Evolutionary conservation across 2,113 vertebrate species (phyloP), one percentile per base, ranked within the genome.

Genomic region (Synodontis membranacea): DNA sequence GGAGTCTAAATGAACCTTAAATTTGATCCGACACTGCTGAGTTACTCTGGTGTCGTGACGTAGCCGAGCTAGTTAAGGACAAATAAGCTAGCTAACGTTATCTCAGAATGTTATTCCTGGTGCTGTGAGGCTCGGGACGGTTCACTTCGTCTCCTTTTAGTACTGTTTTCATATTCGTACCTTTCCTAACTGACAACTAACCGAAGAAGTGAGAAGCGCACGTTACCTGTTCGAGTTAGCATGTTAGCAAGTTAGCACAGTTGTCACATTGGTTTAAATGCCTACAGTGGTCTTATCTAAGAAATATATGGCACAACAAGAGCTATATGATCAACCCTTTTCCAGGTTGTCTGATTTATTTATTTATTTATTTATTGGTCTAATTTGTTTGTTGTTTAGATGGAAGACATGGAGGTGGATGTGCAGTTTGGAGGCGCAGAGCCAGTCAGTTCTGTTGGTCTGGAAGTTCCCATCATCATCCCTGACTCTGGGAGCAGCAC

Each of bases 401-500:
- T 98, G 86, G 97, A 98, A 91, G 94, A 95, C 58, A 97, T 98
- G 96, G 96, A 97, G 76, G 92, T 95, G 56, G 96, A 97, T 84
- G 80, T 94, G 62, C 92, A 93, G 0, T 10, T 84, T 0, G 91
- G 56, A 1, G 79, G 79, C 39, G 74, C 6, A 31, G 87, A 80
- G 37, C 37, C 60, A 72, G 3, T 50, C n/a, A 14, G 52, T 8
- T 75, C 78, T 0, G 86, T 85, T 48, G 72, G 66, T 10, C 58
- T 68, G 0, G 21, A 5, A 12, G 76, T 74, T 0, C 89, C 90
- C 0, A 82, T 70, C 0, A 34, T 92, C 48, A 91, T 93, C 28
- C 88, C 90, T 0, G 93, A 91, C 80, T 91, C 89, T 0, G 85
- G 82, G 52, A 92, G 92, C 80, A 92, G 78, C 10, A 87, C 93